Conservation (phyloP, 2,113 vertebrate species). For the Corythaixoides concolor region DNA sequence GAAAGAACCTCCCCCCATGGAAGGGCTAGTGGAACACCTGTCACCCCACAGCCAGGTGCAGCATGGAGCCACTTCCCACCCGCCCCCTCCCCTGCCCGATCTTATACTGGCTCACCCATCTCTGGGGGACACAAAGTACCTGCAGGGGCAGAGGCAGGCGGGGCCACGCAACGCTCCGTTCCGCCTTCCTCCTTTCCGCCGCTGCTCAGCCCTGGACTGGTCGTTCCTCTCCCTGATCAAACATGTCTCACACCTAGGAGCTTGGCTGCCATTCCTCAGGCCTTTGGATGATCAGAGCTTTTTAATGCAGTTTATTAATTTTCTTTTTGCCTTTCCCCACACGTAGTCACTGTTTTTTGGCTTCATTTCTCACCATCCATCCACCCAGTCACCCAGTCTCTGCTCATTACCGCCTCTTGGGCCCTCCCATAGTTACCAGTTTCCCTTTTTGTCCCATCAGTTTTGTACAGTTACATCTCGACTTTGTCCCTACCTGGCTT, state of each 20-base stretch:
- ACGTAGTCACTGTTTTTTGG: not conserved
- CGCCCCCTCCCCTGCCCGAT: not conserved
- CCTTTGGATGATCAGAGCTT: not conserved
- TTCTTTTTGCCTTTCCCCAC: not conserved
- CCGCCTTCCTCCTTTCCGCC: not conserved
- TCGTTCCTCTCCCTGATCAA: accelerated
- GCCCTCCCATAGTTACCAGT: accelerated
- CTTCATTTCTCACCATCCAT: not conserved
- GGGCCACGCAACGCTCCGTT: accelerated
- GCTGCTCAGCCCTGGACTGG: accelerated
- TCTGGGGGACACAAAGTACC: accelerated
- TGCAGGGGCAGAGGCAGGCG: not conserved
- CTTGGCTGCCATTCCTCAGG: not conserved
- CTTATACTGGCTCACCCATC: not conserved
- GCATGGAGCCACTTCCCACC: not conserved
- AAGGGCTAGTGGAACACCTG: not conserved
- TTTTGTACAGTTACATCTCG: not conserved
- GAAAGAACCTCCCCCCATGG: accelerated
- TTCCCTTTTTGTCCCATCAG: not conserved
- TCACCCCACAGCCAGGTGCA: not conserved
- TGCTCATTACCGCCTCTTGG: not conserved
- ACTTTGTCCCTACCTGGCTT: not conserved
- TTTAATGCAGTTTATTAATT: not conserved
- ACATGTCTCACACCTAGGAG: accelerated
- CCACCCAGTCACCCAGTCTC: not conserved